Conservation (phyloP, 2,113 vertebrate species). For the Hystrix cristata region DNA sequence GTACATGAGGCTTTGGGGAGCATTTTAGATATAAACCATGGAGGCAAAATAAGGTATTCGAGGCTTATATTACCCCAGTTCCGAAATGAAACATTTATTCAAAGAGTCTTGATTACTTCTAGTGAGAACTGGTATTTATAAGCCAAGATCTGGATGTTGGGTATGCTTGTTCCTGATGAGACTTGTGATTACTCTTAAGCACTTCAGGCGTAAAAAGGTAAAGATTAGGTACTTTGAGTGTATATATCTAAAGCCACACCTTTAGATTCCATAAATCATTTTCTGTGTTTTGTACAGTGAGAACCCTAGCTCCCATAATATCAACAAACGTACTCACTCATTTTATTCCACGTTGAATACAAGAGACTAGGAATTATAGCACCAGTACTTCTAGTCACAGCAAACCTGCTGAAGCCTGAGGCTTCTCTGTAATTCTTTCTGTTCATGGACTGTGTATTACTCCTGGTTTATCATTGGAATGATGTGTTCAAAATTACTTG, state of each 20-base stretch:
- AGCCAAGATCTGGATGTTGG: background rate
- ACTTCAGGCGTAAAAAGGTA: background rate
- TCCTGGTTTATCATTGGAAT: background rate
- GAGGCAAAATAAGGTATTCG: background rate
- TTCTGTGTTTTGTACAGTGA: background rate
- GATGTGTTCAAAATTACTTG: background rate
- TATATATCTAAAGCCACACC: background rate
- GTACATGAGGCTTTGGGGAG: background rate
- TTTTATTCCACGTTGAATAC: background rate
- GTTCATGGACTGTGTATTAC: background rate
- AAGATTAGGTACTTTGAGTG: background rate
- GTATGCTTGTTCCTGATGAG: background rate
- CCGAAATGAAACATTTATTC: background rate
- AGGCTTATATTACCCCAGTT: background rate
- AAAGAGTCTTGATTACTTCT: background rate
- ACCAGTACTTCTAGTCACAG: background rate
- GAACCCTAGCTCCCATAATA: background rate
- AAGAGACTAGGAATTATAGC: background rate
- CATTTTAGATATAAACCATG: background rate
- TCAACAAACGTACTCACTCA: background rate
- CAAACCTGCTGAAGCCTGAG: background rate
- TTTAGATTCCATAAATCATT: background rate
- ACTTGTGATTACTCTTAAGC: background rate
- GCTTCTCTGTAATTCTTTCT: background rate
- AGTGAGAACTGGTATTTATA: constrained; percentile 24